These are phyloP conservation scores for Electrona antarctica DNA, from an alignment of 2,113 vertebrate genomes.

Conservation along the genomic window DNA sequence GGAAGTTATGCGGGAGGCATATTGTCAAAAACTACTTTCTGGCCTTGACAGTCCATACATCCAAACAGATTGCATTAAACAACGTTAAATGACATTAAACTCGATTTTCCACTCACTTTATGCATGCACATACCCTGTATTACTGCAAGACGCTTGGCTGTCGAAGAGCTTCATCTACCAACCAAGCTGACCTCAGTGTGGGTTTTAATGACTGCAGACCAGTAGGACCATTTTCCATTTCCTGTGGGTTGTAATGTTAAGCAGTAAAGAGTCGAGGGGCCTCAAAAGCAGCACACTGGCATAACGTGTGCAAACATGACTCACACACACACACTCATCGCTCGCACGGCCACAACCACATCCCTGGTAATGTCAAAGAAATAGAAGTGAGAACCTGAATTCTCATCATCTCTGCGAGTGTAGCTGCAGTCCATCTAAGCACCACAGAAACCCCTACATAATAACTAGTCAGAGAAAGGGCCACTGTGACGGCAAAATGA, in stretches of 20 bases:
- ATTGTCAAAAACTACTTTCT: too few species aligned
- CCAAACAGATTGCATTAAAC: too few species aligned
- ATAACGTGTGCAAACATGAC: background rate
- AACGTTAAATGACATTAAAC: too few species aligned
- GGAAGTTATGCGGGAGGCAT: too few species aligned
- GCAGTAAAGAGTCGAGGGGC: conserved; percentile 26
- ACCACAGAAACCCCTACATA: conserved; percentile 27
- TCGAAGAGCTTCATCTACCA: conserved; percentile 26
- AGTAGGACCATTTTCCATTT: conserved; percentile 74
- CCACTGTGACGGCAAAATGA: conserved; percentile 34
- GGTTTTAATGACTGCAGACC: conserved; percentile 52
- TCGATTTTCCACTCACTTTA: too few species aligned
- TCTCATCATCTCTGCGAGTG: conserved; percentile 41
- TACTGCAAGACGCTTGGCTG: background rate
- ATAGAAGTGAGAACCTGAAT: conserved; percentile 33
- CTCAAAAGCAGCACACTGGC: conserved; percentile 58
- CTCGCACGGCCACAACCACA: conserved; percentile 70
- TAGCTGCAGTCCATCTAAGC: conserved; percentile 28
- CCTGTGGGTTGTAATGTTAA: conserved; percentile 72
- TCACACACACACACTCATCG: conserved; percentile 4
- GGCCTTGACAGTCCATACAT: too few species aligned
- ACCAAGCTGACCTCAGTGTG: conserved; percentile 49
- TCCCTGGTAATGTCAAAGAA: conserved; percentile 67
- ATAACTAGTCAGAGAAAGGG: conserved; percentile 32
- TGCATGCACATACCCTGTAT: background rate